Conservation (phyloP, 2,797 vertebrate species). For the Rhinophrynus dorsalis region DNA sequence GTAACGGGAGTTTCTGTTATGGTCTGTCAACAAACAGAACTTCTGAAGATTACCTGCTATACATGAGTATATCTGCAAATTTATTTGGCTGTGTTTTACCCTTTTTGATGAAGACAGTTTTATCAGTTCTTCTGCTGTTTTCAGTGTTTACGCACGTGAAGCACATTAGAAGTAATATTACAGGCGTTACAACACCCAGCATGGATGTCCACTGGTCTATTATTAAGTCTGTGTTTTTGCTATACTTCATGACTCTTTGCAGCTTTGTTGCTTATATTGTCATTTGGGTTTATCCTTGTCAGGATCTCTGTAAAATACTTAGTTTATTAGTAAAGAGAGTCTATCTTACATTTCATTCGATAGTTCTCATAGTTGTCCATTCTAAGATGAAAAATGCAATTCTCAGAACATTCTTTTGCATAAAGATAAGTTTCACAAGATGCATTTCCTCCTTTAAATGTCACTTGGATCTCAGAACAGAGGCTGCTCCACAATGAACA, state of each 20-base stretch:
- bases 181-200: not conserved
- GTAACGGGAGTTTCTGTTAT: not conserved
- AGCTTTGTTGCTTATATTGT: not conserved
- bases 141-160: not conserved
- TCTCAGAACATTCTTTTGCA: not conserved
- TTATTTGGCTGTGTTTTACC: constrained; percentile 9
- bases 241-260: not conserved
- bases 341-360: constrained; percentile 7
- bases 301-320: not conserved
- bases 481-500: no score
- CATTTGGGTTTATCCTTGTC: not conserved
- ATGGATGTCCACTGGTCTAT: constrained; percentile 3
- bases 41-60: not conserved
- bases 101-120: not conserved
- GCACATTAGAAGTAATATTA: not conserved
- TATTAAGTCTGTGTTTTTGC: not conserved
- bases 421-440: no score
- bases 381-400: constrained; percentile 7
- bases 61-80: not conserved
- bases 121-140: not conserved
- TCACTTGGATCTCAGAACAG: no score
- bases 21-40: not conserved
- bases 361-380: constrained; percentile 5
- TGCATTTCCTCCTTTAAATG: no score
- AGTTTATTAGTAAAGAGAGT: not conserved